phyloP scores from a whole-genome alignment of 1,140 invertebrate species.

The Saccostrea echinata region DNA sequence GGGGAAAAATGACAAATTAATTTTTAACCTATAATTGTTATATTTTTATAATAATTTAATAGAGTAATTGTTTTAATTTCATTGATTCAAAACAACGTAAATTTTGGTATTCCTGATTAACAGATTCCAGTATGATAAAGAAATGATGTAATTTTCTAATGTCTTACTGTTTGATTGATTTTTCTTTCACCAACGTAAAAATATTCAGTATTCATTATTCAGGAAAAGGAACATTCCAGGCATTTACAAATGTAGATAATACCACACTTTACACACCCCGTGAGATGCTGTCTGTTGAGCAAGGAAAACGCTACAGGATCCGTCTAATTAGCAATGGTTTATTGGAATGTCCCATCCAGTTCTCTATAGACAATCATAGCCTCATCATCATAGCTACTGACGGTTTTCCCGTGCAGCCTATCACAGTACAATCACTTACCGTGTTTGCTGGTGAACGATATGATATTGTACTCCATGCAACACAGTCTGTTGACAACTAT shows the following conservation, averaged over 20 bases:
- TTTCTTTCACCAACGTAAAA: background rate
- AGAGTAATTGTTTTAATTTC: too few species aligned
- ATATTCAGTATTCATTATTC: background rate
- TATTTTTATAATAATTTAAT: too few species aligned
- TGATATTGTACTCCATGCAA: slow-evolving; percentile 90
- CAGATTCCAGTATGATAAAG: too few species aligned
- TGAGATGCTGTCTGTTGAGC: slow-evolving; percentile 60
- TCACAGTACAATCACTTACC: slow-evolving; percentile 63
- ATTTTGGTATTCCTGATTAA: too few species aligned
- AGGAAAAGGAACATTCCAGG: slow-evolving; percentile 51
- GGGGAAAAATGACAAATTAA: too few species aligned
- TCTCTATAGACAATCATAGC: slow-evolving; percentile 68
- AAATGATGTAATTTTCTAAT: too few species aligned
- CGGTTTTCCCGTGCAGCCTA: slow-evolving; percentile 59
- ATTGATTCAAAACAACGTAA: too few species aligned
- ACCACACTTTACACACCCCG: slow-evolving; percentile 57
- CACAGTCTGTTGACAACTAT: slow-evolving; percentile 86
- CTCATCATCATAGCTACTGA: slow-evolving; percentile 67
- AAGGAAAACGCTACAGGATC: slow-evolving; percentile 86
- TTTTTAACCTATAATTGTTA: too few species aligned
- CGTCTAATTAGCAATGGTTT: slow-evolving; percentile 91
- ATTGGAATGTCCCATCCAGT: slow-evolving; percentile 86
- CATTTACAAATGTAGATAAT: slow-evolving; percentile 13
- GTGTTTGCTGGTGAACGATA: slow-evolving; percentile 75
- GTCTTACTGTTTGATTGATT: background rate